Evolutionary conservation across 1,140 invertebrate species (phyloP), one percentile per base, ranked within the genome.

Genomic region (Agrilus planipennis): DNA sequence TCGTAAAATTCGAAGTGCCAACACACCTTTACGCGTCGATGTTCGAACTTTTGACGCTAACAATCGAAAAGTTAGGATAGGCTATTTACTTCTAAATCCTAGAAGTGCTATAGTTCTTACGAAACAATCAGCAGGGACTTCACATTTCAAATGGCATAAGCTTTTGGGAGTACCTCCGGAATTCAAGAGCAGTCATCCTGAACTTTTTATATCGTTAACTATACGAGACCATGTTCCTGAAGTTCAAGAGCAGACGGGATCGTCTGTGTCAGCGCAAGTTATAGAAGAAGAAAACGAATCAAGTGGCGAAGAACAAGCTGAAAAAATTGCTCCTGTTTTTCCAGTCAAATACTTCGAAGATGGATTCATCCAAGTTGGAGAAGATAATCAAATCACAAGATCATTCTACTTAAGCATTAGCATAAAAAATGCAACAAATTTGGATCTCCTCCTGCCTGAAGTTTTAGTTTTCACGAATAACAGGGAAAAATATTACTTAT

Each of bases 21-120:
- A 70, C 52, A 54, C 59, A 3, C 63, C 64, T 11, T 47, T 72
- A 40, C 65, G 70, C 52, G 50, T 72, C 14, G 69, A 73, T 54
- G 71, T 68, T 52, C 63, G 62, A 44, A 53, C 55, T 21, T 43
- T 62, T 23, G 65, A 69, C 39, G 55, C 62, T 17, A 52, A 59
- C 2, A 53, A 44, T 19, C 55, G 59, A 34, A 63, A 66, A 35
- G 66, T 70, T 31, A 62, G 60, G 44, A 47, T 73, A 21, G 71
- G 70, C n/a, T 69, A 69, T 39, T 46, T 65, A 28, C 39, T 72
- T 10, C 39, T 72, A 3, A 68, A 64, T 41, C 39, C 71, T 36
- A 53, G 69, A 34, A 61, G 60, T 44, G 71, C 70, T 0, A 63
- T 68, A 51, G 58, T 70, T 40, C 50, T 70, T 28, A 34, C 54